Conservation (phyloP, 1,140 invertebrate species). For the Oncopodura yosiiana region DNA sequence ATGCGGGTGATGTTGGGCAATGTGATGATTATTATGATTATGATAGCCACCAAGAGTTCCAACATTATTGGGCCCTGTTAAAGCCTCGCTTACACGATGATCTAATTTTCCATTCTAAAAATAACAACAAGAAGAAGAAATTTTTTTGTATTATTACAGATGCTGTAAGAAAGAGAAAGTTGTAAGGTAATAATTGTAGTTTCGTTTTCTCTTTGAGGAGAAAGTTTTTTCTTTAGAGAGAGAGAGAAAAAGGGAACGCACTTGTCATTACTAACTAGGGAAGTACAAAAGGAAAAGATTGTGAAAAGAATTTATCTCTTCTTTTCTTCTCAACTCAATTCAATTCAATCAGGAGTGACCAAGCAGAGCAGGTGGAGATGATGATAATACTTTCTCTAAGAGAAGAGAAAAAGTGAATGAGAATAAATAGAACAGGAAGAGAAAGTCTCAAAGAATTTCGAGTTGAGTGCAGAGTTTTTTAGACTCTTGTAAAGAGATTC, state of each 20-base stretch:
- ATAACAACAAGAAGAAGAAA: conserved; percentile 2
- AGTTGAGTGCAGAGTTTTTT: too few relatives aligned
- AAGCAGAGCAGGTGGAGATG: too few relatives aligned
- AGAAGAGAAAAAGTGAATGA: too few relatives aligned
- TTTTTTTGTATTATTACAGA: not conserved
- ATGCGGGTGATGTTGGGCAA: conserved; percentile 16
- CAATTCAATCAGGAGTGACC: too few relatives aligned
- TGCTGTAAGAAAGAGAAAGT: not conserved
- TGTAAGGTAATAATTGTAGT: not conserved
- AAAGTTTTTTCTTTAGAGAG: not conserved
- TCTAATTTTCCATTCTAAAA: conserved; percentile 34
- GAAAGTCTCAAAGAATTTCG: too few relatives aligned
- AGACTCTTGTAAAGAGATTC: too few relatives aligned
- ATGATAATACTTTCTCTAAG: too few relatives aligned
- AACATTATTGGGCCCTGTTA: conserved; percentile 27
- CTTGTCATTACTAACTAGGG: not conserved
- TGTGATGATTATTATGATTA: conserved; percentile 20
- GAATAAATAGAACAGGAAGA: too few relatives aligned
- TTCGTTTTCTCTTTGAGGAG: not conserved
- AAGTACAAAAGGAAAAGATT: too few relatives aligned
- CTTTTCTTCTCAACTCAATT: too few relatives aligned
- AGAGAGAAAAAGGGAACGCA: not conserved
- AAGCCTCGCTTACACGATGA: conserved; percentile 27
- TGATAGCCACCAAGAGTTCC: conserved; percentile 27
- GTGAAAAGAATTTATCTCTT: too few relatives aligned